Conservation (phyloP, 2,797 vertebrate genomes). For the Centropyge bicolor region DNA sequence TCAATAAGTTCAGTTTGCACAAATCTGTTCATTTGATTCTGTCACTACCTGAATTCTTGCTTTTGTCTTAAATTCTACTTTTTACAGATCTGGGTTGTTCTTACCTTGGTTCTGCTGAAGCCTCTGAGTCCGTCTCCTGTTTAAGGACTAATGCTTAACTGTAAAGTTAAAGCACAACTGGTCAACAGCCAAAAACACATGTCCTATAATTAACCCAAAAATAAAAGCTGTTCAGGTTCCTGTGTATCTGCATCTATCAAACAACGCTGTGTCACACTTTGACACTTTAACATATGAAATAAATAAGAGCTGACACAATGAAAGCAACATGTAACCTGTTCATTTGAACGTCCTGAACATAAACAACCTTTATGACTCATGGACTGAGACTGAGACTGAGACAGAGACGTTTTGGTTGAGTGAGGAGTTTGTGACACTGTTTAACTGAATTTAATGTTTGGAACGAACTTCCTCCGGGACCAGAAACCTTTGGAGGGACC, state of each 20-base stretch:
- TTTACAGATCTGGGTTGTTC: neutral
- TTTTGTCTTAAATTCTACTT: neutral
- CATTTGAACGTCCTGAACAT: neutral
- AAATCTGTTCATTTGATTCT: neutral
- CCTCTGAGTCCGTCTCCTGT: neutral
- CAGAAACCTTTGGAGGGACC: too few relatives aligned
- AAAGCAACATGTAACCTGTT: neutral
- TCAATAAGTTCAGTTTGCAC: neutral
- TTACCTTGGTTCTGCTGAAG: constrained; percentile 5
- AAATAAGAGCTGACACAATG: neutral
- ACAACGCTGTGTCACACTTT: neutral
- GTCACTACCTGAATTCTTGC: neutral
- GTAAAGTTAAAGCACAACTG: constrained; percentile 48
- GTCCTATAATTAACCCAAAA: neutral
- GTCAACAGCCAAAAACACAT: neutral
- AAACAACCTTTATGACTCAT: neutral
- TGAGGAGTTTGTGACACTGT: too few relatives aligned
- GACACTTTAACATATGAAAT: neutral
- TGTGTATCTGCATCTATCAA: neutral
- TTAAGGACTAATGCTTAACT: constrained; percentile 17
- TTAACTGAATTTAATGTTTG: too few relatives aligned
- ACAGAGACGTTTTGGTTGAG: too few relatives aligned
- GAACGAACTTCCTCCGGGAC: too few relatives aligned
- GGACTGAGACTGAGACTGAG: neutral
- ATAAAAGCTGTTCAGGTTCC: neutral